Base-by-base conservation (phyloP, 2,797 vertebrate genomes). In the Clarias pachynema region DNA sequence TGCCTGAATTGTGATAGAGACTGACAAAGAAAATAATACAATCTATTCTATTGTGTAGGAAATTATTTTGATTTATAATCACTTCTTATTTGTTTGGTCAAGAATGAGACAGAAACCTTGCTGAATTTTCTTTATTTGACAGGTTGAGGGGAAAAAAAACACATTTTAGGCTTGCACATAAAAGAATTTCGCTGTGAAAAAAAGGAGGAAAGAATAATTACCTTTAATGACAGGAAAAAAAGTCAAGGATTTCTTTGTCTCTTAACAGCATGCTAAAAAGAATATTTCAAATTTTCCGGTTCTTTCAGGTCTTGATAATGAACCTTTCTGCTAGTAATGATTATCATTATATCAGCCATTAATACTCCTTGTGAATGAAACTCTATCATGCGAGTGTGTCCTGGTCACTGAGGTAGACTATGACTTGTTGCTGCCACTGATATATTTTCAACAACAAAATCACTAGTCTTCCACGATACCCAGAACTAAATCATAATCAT, bases 391-490 rank as follows among this genome's bases (percentile, higher is more conserved):
- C 2, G 82, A 83, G 31, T 49, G 60, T 68, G 82, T 88, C 86
- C 87, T 89, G 88, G 79, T 85, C 95, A 94, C 70, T 96, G 93
- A 89, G 96, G 97, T 90, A 97, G 97, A 97, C 97, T 96, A 94
- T 93, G 96, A 97, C 93, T 97, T 97, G 97, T 97, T 97, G 97
- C 96, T 95, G 92, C 93, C 89, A 80, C 15, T 85, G 91, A 89
- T 91, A 89, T 88, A 84, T 89, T 95, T 89, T 96, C 92, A 96
- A 97, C 97, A 97, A 97, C 97, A 97, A 97, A 97, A 97, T 97
- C 97, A 97, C 96, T 96, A 97, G 96, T 97, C 97, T 97, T 97
- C 97, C 97, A 97, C 82, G 94, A 79, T 90, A 95, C 92, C 92
- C 90, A 88, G 89, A 93, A 95, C 93, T 65, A 69, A 53, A 44